These are phyloP conservation scores for Tenthredo livida DNA, from an alignment of 2,888 invertebrate species.

Conservation along the genomic window DNA sequence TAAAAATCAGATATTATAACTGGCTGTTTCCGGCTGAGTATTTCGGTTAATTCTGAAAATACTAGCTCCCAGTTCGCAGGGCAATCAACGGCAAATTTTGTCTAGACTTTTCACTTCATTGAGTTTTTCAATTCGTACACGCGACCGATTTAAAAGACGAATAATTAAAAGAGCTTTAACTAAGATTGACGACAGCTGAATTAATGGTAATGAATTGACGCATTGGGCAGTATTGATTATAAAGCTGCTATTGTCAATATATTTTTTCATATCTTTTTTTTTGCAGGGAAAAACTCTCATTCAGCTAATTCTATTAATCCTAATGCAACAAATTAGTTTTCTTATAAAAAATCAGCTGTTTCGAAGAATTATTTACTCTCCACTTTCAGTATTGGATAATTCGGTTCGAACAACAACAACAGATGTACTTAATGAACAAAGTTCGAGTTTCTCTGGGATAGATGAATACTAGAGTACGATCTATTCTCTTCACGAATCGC, in stretches of 20 bases:
- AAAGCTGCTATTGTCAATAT: neutral
- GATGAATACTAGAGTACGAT: neutral
- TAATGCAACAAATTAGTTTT: neutral
- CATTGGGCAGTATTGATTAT: neutral
- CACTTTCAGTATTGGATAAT: neutral
- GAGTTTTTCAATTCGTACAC: neutral
- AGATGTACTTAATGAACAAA: neutral
- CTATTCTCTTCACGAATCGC: neutral
- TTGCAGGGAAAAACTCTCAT: no score
- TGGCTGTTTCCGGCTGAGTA: neutral
- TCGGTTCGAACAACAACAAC: neutral
- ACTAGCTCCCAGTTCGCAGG: neutral
- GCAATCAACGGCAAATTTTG: neutral
- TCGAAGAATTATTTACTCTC: neutral
- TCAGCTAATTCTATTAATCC: no score
- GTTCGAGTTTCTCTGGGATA: neutral
- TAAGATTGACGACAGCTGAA: neutral
- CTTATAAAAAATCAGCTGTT: neutral
- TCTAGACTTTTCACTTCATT: conserved; percentile 16
- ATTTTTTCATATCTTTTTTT: no score
- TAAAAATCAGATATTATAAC: neutral
- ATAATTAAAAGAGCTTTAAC: conserved; percentile 14
- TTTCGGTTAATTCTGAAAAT: neutral
- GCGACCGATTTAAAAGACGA: neutral
- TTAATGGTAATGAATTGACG: neutral